Conservation (phyloP, 2,797 vertebrate genomes). For the Cyprinella venusta region DNA sequence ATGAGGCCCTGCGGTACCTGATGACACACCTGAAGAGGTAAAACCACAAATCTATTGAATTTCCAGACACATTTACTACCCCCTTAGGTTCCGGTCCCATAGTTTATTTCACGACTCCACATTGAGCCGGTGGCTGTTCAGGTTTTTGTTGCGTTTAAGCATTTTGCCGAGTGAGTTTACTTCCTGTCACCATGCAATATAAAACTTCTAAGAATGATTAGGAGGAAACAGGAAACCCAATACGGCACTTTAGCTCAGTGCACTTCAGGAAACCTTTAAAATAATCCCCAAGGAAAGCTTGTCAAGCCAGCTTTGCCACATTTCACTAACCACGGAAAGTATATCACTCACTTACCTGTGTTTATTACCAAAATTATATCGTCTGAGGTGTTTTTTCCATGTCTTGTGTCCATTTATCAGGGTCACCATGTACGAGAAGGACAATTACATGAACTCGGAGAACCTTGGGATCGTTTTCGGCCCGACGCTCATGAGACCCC, state of each 20-base stretch:
- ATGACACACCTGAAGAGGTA: slow-evolving; percentile 83
- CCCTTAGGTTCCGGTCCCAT: background rate
- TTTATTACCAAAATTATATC: background rate
- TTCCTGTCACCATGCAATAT: slow-evolving; percentile 25
- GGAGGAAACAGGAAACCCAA: slow-evolving; percentile 4
- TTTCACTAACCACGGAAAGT: slow-evolving; percentile 19
- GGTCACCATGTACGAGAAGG: slow-evolving; percentile 93
- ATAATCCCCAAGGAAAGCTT: background rate
- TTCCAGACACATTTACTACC: slow-evolving; percentile 78
- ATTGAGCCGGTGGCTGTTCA: slow-evolving; percentile 12
- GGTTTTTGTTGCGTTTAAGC: slow-evolving; percentile 23
- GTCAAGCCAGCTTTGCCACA: slow-evolving; percentile 23
- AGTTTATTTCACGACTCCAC: background rate
- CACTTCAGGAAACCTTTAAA: slow-evolving; percentile 1
- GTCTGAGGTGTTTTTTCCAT: background rate
- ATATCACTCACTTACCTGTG: background rate
- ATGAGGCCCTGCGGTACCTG: slow-evolving; percentile 91
- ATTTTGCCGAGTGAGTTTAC: slow-evolving; percentile 1
- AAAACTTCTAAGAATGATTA: slow-evolving; percentile 27
- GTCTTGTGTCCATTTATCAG: slow-evolving; percentile 68
- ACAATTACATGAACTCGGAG: slow-evolving; percentile 98
- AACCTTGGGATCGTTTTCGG: slow-evolving; percentile 98
- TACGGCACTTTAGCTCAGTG: slow-evolving; percentile 13
- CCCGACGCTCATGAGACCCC: slow-evolving; percentile 96
- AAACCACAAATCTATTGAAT: slow-evolving; percentile 75